Base-by-base conservation (phyloP, 2,113 vertebrate species). In the Ellobius talpinus region DNA sequence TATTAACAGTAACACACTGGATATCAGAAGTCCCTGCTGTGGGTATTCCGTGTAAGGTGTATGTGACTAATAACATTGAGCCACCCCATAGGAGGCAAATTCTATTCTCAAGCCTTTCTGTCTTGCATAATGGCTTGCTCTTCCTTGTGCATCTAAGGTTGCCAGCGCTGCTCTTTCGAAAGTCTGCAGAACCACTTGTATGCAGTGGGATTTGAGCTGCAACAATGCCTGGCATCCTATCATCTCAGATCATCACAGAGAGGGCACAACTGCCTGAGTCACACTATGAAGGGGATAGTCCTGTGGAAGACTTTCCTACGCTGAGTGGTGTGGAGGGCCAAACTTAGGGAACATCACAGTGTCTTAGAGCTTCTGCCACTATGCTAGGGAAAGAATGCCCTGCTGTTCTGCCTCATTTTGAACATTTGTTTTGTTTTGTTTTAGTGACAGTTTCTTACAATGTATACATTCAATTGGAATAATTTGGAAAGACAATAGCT, bases 191-290 rank as follows among this genome's bases (percentile, higher is more conserved):
- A 45, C 4, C 50, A 17, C 21, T 31, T 79, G 42, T 23, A 26
- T 16, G 45, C 12, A 31, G 21, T 17, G 29, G 74, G 55, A 23
- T 16, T 33, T 14, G 72, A 36, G 36, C 5, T 31, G 24, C 23
- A 10, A 3, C 26, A 31, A 2, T 6, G 29, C 26, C 87, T 81
- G 11, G 31, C 81, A 76, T 29, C 16, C 17, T 45, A 17, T 61
- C 19, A n/a, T n/a, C 0, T 5, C 12, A 1, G 17, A 45, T n/a
- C 29, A 45, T 39, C 31, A 13, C 0, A n/a, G 26, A 90, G 13
- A 65, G 63, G 79, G 39, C n/a, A 16, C 0, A 9, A 6, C 10
- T 11, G 6, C 23, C 61, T 47, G 5, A 5, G 10, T 47, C 70
- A 50, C 1, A 5, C 4, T 13, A 24, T 1, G 19, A 17, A 45